phyloP scores from a whole-genome alignment of 2,113 vertebrate species.

The Sinosuthora webbiana region DNA sequence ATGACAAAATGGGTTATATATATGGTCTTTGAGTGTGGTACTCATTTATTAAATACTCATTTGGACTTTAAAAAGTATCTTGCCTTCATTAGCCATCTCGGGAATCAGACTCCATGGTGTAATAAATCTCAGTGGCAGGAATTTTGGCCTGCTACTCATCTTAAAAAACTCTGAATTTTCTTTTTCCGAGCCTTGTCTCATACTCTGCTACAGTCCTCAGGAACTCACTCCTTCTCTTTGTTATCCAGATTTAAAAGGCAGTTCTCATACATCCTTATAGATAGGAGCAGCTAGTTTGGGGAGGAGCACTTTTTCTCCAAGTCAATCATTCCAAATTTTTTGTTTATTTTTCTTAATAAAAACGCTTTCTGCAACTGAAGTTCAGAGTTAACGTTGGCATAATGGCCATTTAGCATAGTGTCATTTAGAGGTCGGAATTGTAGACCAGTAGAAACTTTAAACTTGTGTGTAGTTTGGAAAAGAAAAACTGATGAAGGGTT shows the following conservation, averaged over 20 bases:
- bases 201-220: background rate
- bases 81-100: slow-evolving; percentile 33
- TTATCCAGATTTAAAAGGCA: background rate
- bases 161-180: background rate
- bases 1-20: slow-evolving; percentile 10
- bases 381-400: background rate
- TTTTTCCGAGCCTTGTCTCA: background rate
- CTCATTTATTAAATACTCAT: slow-evolving; percentile 53
- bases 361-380: background rate
- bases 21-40: slow-evolving; percentile 10
- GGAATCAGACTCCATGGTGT: slow-evolving; percentile 25
- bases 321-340: background rate
- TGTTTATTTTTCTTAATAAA: background rate
- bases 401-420: background rate
- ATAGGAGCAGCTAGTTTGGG: background rate
- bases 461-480: background rate
- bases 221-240: background rate
- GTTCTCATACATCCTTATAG: background rate
- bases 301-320: background rate
- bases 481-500: background rate
- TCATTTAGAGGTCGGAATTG: background rate
- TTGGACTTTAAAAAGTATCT: slow-evolving; percentile 53
- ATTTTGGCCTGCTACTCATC: slow-evolving; percentile 52
- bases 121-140: slow-evolving; percentile 56
- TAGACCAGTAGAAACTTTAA: background rate